Conservation (phyloP, 2,888 invertebrate genomes). For the Chironomus tentans region DNA sequence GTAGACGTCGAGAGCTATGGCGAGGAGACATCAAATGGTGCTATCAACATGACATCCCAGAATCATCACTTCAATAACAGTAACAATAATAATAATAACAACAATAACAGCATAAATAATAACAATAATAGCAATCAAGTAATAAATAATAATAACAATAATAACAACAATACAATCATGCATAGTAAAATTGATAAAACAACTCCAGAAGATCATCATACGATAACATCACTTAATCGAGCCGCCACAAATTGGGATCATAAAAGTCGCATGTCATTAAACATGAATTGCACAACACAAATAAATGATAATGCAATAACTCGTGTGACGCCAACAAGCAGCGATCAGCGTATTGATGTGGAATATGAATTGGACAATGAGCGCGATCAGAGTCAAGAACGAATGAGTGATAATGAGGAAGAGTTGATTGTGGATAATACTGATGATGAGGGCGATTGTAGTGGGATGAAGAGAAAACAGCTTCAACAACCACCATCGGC, state of each 20-base stretch:
- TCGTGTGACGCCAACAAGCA: conserved; percentile 29
- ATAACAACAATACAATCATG: conserved; percentile 24
- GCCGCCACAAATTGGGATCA: conserved; percentile 23
- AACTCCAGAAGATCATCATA: conserved; percentile 28
- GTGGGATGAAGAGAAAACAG: background rate
- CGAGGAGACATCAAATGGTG: conserved; percentile 41
- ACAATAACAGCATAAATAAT: conserved; percentile 21
- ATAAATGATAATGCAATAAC: conserved; percentile 24
- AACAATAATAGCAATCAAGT: conserved; percentile 25
- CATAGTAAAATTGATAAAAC: conserved; percentile 24
- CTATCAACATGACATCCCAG: conserved; percentile 29
- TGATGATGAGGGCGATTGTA: conserved; percentile 34
- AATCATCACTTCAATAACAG: conserved; percentile 5
- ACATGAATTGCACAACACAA: conserved; percentile 8
- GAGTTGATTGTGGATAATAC: conserved; percentile 42
- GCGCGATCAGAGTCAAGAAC: conserved; percentile 32
- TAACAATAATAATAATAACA: conserved; percentile 27
- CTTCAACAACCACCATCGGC: background rate
- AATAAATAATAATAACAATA: conserved; percentile 21
- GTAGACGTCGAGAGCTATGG: conserved; percentile 55
- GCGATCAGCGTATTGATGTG: conserved; percentile 32
- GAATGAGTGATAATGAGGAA: conserved; percentile 42
- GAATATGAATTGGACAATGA: conserved; percentile 30
- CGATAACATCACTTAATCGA: conserved; percentile 26
- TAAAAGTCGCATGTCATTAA: conserved; percentile 13